Evolutionary conservation across 2,888 invertebrate species (phyloP).

Genomic region (Alentia gelatinosa): DNA sequence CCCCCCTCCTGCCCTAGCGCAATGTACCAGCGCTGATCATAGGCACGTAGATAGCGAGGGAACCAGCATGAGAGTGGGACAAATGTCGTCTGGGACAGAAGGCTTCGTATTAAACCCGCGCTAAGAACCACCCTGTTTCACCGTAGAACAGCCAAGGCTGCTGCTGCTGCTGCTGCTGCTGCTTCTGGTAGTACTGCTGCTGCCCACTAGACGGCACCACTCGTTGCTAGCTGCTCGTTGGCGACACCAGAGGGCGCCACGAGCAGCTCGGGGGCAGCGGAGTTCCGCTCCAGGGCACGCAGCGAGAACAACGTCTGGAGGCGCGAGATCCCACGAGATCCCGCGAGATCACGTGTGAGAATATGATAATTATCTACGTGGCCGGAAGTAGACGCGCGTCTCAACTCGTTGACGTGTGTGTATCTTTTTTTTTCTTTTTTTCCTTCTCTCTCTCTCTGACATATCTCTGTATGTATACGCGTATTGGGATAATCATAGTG

Average conservation of each 20-base stretch:
- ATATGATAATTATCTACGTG: neutral
- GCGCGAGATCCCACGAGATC: neutral
- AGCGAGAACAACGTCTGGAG: neutral
- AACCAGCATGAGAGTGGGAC: neutral
- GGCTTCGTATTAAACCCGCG: constrained; percentile 33
- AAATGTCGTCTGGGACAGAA: neutral
- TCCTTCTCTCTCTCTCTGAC: neutral
- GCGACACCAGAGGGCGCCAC: neutral
- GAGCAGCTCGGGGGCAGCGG: neutral
- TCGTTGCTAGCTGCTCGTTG: neutral
- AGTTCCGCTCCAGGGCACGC: neutral
- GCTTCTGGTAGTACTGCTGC: neutral
- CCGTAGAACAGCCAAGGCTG: constrained; percentile 30
- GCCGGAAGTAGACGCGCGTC: neutral
- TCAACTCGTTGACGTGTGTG: constrained; percentile 25
- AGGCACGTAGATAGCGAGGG: no score
- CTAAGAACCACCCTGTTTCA: constrained; percentile 28
- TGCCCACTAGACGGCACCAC: neutral
- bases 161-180: neutral
- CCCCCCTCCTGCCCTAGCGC: no score
- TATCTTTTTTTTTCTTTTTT: no score
- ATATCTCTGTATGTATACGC: neutral
- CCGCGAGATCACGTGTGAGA: neutral
- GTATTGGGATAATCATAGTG: neutral
- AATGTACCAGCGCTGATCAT: no score